Evolutionary conservation across 2,113 vertebrate genomes (phyloP).

Genomic region (Sakesphorus luctuosus): DNA sequence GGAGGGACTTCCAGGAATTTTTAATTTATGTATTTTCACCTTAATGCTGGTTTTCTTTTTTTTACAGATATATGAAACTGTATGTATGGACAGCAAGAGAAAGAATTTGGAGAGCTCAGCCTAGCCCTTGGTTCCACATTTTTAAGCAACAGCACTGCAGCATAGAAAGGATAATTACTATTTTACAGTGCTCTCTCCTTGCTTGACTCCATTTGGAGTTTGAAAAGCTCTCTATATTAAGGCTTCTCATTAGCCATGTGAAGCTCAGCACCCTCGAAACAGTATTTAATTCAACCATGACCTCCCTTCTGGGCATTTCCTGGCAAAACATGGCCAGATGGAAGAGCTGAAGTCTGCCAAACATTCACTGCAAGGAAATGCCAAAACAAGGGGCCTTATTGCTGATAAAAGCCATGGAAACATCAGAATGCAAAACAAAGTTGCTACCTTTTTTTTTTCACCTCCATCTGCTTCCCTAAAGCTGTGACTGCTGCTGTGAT

Average conservation of each 20-base stretch:
- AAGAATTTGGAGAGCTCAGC: not conserved
- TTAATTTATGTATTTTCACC: constrained; percentile 26
- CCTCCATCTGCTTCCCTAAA: constrained; percentile 32
- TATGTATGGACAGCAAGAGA: not conserved
- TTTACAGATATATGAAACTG: not conserved
- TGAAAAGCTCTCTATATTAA: constrained; percentile 55
- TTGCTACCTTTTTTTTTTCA: constrained; percentile 37
- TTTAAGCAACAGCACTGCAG: not conserved
- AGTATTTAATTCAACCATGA: constrained; percentile 50
- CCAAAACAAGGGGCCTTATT: constrained; percentile 54
- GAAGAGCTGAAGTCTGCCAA: constrained; percentile 39
- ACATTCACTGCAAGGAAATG: constrained; percentile 51
- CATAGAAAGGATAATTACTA: not conserved
- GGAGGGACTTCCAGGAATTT: constrained; percentile 50
- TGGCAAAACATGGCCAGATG: constrained; percentile 54
- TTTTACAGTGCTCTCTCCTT: not conserved
- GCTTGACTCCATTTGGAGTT: not conserved
- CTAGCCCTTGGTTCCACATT: not conserved
- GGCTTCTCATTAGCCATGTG: constrained; percentile 15
- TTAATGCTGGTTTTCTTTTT: not conserved
- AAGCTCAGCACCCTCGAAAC: constrained; percentile 21
- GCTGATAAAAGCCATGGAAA: constrained; percentile 53
- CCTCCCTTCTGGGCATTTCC: constrained; percentile 55
- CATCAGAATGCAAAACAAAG: constrained; percentile 54
- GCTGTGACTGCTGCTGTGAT: not conserved